Evolutionary conservation across 2,113 vertebrate genomes (phyloP).

Genomic region (Chaetops frenatus): DNA sequence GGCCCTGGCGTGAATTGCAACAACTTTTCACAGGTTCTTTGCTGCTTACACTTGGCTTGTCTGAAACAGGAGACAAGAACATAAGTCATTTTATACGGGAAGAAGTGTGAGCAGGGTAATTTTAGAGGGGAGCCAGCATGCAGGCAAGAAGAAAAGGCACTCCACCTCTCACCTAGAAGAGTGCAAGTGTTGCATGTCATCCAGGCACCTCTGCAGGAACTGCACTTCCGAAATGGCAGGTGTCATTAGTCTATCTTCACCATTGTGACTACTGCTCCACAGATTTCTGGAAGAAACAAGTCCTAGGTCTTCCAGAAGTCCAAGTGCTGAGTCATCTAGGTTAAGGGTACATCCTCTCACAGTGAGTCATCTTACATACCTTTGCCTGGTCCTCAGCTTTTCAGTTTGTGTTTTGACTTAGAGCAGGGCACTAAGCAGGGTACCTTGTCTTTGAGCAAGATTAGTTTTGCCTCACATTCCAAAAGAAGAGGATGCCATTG

Average conservation of each 20-base stretch:
- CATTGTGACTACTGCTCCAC: neutral
- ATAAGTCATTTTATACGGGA: neutral
- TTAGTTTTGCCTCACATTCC: neutral
- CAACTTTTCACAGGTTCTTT: neutral
- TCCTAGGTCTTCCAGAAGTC: neutral
- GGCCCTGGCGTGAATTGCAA: neutral
- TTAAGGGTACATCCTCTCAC: neutral
- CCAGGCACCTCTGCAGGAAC: neutral
- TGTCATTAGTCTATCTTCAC: neutral
- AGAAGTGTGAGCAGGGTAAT: neutral
- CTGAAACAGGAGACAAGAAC: neutral
- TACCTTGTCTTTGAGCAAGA: neutral
- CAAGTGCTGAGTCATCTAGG: neutral
- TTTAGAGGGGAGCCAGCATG: neutral
- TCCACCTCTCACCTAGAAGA: neutral
- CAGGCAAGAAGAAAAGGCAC: neutral
- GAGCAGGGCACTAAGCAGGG: too few species aligned
- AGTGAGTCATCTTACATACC: neutral
- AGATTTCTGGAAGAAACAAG: neutral
- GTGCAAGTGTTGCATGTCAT: accelerated
- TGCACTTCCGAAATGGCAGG: neutral
- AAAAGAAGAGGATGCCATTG: neutral
- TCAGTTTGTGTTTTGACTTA: neutral
- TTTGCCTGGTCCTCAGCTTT: neutral
- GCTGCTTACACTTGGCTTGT: neutral